phyloP scores from a whole-genome alignment of 2,888 invertebrate genomes.

The Belgica antarctica region DNA sequence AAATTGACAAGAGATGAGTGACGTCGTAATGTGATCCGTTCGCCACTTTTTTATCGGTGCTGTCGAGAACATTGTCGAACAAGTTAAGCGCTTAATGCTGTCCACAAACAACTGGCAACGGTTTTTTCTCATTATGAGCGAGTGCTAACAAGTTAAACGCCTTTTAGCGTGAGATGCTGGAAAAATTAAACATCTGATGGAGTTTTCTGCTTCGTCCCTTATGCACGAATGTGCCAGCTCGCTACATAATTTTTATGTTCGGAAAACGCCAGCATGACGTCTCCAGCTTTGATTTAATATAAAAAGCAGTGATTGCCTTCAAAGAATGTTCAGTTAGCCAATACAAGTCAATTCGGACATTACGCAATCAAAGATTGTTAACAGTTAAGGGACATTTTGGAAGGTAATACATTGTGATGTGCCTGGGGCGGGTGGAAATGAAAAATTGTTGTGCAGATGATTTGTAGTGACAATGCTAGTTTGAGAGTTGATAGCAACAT shows the following conservation, averaged over 20 bases:
- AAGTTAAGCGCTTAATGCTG: not conserved
- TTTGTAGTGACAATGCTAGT: too few species aligned
- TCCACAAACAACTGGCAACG: not conserved
- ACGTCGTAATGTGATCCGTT: not conserved
- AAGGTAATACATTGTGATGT: too few species aligned
- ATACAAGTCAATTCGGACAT: slow-evolving; percentile 1
- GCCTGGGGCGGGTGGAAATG: too few species aligned
- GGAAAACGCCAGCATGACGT: not conserved
- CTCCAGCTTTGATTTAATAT: slow-evolving; percentile 7
- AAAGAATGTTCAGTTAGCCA: slow-evolving; percentile 23
- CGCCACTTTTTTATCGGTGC: not conserved
- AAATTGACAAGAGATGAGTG: not conserved
- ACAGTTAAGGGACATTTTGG: too few species aligned
- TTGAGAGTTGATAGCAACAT: too few species aligned
- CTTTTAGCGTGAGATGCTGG: not conserved
- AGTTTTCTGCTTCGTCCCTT: not conserved
- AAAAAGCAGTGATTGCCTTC: not conserved
- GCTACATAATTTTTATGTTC: slow-evolving; percentile 30
- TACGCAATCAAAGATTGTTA: not conserved
- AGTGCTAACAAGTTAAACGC: not conserved
- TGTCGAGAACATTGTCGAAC: not conserved
- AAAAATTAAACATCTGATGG: not conserved
- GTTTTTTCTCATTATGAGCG: slow-evolving; percentile 1
- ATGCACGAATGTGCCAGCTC: slow-evolving; percentile 34
- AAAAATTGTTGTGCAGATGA: too few species aligned